phyloP scores from a whole-genome alignment of 2,888 invertebrate species.

The Drosophila austrosaltans region DNA sequence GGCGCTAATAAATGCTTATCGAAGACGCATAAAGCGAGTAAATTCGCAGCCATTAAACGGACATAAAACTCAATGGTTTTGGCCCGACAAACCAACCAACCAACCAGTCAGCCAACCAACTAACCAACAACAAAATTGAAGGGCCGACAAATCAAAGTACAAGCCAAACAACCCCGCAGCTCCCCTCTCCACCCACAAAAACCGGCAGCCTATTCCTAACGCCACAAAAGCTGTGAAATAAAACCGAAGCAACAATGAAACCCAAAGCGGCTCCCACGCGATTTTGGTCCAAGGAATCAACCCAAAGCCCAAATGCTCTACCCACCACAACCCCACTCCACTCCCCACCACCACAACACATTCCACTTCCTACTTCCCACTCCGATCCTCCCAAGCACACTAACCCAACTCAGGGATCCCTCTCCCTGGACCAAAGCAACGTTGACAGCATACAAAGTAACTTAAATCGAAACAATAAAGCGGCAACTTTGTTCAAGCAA shows the following conservation, averaged over 20 bases:
- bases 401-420: constrained; percentile 20
- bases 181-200: neutral
- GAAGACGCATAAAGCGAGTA: constrained; percentile 80
- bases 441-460: constrained; percentile 83
- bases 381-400: neutral
- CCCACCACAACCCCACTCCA: neutral
- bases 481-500: constrained; percentile 74
- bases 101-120: constrained; percentile 26
- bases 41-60: constrained; percentile 80
- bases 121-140: constrained; percentile 50
- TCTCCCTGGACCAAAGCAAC: constrained; percentile 34
- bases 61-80: constrained; percentile 75
- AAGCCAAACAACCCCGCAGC: constrained; percentile 56
- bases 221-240: constrained; percentile 70
- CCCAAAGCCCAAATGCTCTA: neutral
- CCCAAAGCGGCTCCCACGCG: constrained; percentile 78
- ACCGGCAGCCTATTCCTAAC: constrained; percentile 35
- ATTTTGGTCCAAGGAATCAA: constrained; percentile 73
- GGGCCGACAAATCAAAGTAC: constrained; percentile 76
- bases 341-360: neutral
- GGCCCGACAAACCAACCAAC: constrained; percentile 34
- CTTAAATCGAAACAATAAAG: constrained; percentile 83
- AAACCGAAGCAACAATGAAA: constrained; percentile 75
- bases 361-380: too few species aligned
- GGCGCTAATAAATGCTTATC: constrained; percentile 79